These are phyloP conservation scores for Sebastes taczanowskii DNA, from an alignment of 2,797 vertebrate species.

Conservation along the genomic window DNA sequence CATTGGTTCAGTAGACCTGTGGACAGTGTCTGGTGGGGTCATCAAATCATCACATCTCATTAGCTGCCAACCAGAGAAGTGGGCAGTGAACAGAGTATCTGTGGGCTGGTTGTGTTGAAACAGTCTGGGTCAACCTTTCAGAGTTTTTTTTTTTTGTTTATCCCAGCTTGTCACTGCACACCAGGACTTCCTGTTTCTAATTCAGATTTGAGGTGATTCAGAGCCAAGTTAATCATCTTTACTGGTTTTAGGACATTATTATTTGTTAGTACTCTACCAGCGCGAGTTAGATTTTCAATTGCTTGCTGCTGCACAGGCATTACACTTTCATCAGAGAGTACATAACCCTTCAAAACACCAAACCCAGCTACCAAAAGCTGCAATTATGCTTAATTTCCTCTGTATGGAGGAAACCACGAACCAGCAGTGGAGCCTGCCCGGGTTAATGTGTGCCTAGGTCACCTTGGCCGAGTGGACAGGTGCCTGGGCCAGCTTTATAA, in stretches of 20 bases:
- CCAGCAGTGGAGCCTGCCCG: not conserved
- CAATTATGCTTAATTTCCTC: constrained; percentile 10
- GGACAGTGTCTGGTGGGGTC: constrained; percentile 45
- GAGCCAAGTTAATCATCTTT: constrained; percentile 7
- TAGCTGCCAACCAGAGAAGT: constrained; percentile 21
- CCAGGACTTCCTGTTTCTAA: constrained; percentile 21
- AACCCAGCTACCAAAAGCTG: not conserved
- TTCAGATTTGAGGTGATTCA: not conserved
- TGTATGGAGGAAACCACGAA: not conserved
- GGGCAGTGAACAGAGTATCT: constrained; percentile 16
- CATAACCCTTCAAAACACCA: constrained; percentile 4
- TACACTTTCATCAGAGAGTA: not conserved
- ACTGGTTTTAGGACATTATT: not conserved
- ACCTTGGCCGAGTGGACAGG: not conserved
- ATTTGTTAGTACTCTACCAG: not conserved
- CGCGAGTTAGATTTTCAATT: not conserved
- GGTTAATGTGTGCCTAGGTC: not conserved
- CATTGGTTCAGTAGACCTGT: constrained; percentile 43
- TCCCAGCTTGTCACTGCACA: constrained; percentile 21
- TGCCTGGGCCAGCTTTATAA: not conserved
- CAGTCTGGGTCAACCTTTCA: constrained; percentile 32
- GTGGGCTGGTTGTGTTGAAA: constrained; percentile 37
- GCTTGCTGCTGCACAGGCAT: not conserved
- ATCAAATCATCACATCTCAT: constrained; percentile 38
- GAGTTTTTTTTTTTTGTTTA: constrained; percentile 8